phyloP scores from a whole-genome alignment of 2,797 vertebrate species.

The Protonibea diacanthus region DNA sequence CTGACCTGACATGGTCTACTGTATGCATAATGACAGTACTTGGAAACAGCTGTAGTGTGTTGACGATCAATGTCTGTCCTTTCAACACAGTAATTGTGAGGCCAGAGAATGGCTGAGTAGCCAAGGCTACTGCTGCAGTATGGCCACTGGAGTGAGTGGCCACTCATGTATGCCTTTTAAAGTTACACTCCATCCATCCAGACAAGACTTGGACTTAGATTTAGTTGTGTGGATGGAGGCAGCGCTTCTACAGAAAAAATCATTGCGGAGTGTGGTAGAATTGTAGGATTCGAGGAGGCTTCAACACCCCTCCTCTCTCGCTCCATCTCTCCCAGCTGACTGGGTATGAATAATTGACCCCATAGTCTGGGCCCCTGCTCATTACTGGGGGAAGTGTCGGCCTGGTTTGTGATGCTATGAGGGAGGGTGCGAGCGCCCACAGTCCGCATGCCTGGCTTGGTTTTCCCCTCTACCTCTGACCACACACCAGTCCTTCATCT shows the following conservation, averaged over 20 bases:
- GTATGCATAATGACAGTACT: constrained; percentile 60
- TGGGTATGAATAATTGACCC: constrained; percentile 89
- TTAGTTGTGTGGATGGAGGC: constrained; percentile 74
- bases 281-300: constrained; percentile 71
- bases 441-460: constrained; percentile 58
- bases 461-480: constrained; percentile 78
- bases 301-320: constrained; percentile 74
- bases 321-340: constrained; percentile 82
- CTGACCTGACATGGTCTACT: constrained; percentile 43
- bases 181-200: constrained; percentile 76
- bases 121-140: constrained; percentile 50
- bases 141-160: constrained; percentile 64
- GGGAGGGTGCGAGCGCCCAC: constrained; percentile 65
- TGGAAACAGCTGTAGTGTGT: constrained; percentile 58
- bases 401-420: constrained; percentile 81
- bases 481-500: constrained; percentile 84
- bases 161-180: constrained; percentile 84
- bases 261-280: constrained; percentile 68
- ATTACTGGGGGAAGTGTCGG: constrained; percentile 86
- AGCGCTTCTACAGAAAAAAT: constrained; percentile 70
- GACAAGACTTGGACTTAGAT: constrained; percentile 72
- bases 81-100: constrained; percentile 74
- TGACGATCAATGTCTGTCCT: constrained; percentile 68
- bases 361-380: constrained; percentile 83
- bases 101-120: constrained; percentile 78